phyloP scores from a whole-genome alignment of 2,113 vertebrate genomes.

The Neodontobutis hainanensis region DNA sequence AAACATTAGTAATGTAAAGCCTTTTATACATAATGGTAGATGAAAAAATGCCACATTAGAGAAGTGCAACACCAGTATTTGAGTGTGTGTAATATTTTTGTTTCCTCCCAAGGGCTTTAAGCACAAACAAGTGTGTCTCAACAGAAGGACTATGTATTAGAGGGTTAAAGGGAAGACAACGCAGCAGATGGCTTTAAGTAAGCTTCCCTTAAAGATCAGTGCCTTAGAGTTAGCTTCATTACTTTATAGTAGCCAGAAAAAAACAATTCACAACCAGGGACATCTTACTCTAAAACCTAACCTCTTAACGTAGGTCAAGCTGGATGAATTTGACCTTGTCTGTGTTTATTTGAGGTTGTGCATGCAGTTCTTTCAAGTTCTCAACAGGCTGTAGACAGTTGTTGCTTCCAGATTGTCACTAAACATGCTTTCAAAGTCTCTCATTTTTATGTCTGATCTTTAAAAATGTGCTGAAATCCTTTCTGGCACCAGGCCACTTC shows the following conservation, averaged over 20 bases:
- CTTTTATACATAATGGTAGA: too few species aligned
- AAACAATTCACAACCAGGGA: constrained; percentile 13
- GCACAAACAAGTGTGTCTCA: constrained; percentile 2
- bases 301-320: constrained; percentile 3
- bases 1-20: neutral
- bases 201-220: constrained; percentile 28
- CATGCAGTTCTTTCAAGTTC: too few species aligned
- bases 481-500: constrained; percentile 9
- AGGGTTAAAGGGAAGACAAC: constrained; percentile 35
- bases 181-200: constrained; percentile 44
- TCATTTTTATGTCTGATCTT: too few species aligned
- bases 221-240: constrained; percentile 16
- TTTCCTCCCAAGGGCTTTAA: neutral
- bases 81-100: neutral
- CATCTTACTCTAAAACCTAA: constrained; percentile 18
- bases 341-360: too few species aligned
- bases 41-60: neutral
- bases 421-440: too few species aligned
- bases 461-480: neutral
- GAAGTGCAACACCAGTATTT: neutral
- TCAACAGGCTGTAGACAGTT: too few species aligned
- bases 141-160: constrained; percentile 36
- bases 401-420: too few species aligned
- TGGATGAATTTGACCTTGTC: neutral
- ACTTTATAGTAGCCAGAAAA: constrained; percentile 15